Base-by-base conservation (phyloP, 2,113 vertebrate genomes). In the Microtus ochrogaster region DNA sequence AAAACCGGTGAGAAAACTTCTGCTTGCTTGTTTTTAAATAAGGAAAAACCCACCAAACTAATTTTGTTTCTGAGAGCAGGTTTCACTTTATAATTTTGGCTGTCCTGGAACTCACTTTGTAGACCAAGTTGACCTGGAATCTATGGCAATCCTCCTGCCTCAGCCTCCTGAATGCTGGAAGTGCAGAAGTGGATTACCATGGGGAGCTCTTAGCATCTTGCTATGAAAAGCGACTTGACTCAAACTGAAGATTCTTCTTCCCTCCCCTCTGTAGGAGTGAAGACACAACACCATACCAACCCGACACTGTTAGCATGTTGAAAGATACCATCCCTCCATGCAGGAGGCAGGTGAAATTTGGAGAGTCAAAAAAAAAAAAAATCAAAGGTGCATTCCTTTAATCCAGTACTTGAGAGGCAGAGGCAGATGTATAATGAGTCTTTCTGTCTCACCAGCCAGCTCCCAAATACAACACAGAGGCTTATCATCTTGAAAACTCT, bases 281-380 rank as follows among this genome's bases (percentile, higher is more conserved):
- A 24, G 55, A 22, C 21, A 7, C 36, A 72, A 28, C 30, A 68
- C 10, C 41, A 36, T 12, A 17, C 28, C 44, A 70, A 22, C 65
- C 44, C 36, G n/a, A 66, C 21, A 36, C 55, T 87, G 44, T 92
- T 92, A 89, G 73, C 63, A 96, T 94, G 86, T 58, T 65, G 81
- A n/a, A 44, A n/a, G 30, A 88, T 47, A 52, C 44, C 26, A 82
- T 52, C 17, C 33, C 85, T 82, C 44, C 76, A 78, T 90, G 86
- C 70, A 70, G 49, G 68, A 87, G 89, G 68, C 30, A 84, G 68
- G 52, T 73, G 30, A 52, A 96, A 66, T 81, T 61, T 16, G 9
- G 65, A 94, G 70, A 95, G 30, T 92, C 4, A 90, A 87, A 58
- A 58, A 58, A 55, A 55, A 58, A 90, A 87, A 58, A 94, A 93